Evolutionary conservation across 1,140 invertebrate species (phyloP).

Genomic region (Drosophila tani): DNA sequence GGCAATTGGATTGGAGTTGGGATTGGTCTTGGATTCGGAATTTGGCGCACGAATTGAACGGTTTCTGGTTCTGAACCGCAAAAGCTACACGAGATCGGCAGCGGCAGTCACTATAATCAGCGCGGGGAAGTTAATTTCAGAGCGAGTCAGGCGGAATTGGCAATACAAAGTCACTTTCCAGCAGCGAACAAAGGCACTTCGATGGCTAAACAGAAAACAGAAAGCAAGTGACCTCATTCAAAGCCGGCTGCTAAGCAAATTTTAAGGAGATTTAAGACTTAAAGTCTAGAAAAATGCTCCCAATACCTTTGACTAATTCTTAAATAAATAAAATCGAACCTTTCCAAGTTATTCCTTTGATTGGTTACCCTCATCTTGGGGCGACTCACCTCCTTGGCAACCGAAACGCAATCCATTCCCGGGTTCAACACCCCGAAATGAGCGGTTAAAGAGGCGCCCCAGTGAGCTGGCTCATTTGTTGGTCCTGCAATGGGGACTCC

Average conservation of each 20-base stretch:
- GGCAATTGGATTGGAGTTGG: constrained; percentile 42
- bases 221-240: constrained; percentile 8
- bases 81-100: constrained; percentile 22
- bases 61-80: constrained; percentile 46
- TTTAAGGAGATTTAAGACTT: not conserved
- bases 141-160: constrained; percentile 5
- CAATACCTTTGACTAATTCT: too few species aligned
- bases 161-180: constrained; percentile 8
- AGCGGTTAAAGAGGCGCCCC: constrained; percentile 38
- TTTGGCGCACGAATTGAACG: constrained; percentile 57
- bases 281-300: too few species aligned
- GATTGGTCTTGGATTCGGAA: constrained; percentile 34
- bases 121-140: constrained; percentile 23
- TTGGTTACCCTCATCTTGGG: too few species aligned
- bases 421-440: constrained; percentile 47
- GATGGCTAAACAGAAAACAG: not conserved
- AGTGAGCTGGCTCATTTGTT: constrained; percentile 58
- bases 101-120: constrained; percentile 33
- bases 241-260: too few species aligned
- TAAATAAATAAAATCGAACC: not conserved
- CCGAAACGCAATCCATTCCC: not conserved
- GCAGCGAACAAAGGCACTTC: not conserved
- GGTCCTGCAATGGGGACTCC: constrained; percentile 34
- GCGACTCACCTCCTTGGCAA: not conserved
- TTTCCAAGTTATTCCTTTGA: not conserved